These are phyloP conservation scores for Julus scanicus DNA, from an alignment of 2,888 invertebrate genomes.

Conservation along the genomic window DNA sequence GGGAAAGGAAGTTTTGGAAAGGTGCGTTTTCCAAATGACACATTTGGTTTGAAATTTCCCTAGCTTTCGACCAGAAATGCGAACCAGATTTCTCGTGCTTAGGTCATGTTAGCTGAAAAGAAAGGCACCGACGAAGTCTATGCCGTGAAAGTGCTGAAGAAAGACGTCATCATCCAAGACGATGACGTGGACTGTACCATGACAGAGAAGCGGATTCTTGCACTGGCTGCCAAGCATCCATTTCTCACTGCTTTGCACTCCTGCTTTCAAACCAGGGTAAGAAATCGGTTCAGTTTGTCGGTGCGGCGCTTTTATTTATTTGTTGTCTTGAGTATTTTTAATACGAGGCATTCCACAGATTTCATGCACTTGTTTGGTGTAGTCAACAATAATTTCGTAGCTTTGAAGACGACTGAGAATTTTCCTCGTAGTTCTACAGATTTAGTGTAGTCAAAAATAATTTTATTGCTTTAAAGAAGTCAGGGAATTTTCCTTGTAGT, in stretches of 20 bases:
- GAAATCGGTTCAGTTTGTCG: too few species aligned
- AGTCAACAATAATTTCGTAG: too few species aligned
- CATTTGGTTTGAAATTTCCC: background rate
- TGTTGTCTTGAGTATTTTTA: background rate
- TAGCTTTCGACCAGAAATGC: background rate
- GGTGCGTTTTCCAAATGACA: constrained; percentile 62
- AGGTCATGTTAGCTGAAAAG: constrained; percentile 97
- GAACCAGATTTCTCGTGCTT: background rate
- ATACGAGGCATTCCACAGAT: background rate
- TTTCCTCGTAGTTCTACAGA: too few species aligned
- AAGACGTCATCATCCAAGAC: constrained; percentile 97
- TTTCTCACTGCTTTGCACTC: constrained; percentile 97
- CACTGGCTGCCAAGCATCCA: constrained; percentile 96
- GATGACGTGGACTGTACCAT: constrained; percentile 99
- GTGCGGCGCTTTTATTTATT: too few species aligned
- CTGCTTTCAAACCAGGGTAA: constrained; percentile 92
- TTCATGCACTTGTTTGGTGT: too few species aligned
- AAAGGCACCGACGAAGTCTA: constrained; percentile 88
- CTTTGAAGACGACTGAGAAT: too few species aligned
- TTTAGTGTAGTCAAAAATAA: too few species aligned
- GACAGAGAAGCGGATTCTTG: constrained; percentile 97
- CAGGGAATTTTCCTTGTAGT: too few species aligned
- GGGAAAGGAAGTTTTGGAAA: constrained; percentile 99
- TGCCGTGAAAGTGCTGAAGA: constrained; percentile 85
- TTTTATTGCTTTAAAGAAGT: too few species aligned